phyloP scores from a whole-genome alignment of 2,113 vertebrate genomes.

The Cettia cetti region DNA sequence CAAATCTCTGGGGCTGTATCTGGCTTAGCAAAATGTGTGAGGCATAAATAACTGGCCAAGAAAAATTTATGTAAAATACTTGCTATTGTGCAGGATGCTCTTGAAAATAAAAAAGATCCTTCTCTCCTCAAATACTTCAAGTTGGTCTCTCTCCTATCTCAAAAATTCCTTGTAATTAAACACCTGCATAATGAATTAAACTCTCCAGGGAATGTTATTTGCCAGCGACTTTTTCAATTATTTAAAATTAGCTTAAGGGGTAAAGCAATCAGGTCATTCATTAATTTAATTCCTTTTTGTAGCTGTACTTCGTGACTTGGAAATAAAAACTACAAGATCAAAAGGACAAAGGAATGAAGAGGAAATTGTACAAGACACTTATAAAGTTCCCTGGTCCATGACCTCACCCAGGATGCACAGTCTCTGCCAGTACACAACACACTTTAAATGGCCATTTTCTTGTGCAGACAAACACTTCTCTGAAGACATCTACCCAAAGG shows the following conservation, averaged over 20 bases:
- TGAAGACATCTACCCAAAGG: not conserved
- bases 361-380: not conserved
- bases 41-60: not conserved
- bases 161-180: not conserved
- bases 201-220: not conserved
- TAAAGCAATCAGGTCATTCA: conserved; percentile 45
- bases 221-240: conserved; percentile 35
- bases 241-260: conserved; percentile 40
- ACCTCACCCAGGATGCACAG: not conserved
- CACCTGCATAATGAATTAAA: conserved; percentile 16
- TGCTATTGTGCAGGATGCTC: not conserved
- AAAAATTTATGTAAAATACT: not conserved
- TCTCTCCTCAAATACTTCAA: not conserved
- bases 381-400: not conserved
- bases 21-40: not conserved
- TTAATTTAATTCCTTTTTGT: conserved; percentile 27
- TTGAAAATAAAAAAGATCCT: not conserved
- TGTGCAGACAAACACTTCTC: not conserved
- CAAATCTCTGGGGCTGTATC: not conserved
- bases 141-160: not conserved
- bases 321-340: conserved; percentile 1
- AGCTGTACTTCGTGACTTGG: not conserved
- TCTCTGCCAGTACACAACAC: not conserved
- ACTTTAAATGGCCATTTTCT: not conserved
- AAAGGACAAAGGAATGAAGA: conserved; percentile 21